These are phyloP conservation scores for Hemicrepidius hirtus DNA, from an alignment of 2,888 invertebrate genomes.

Conservation along the genomic window DNA sequence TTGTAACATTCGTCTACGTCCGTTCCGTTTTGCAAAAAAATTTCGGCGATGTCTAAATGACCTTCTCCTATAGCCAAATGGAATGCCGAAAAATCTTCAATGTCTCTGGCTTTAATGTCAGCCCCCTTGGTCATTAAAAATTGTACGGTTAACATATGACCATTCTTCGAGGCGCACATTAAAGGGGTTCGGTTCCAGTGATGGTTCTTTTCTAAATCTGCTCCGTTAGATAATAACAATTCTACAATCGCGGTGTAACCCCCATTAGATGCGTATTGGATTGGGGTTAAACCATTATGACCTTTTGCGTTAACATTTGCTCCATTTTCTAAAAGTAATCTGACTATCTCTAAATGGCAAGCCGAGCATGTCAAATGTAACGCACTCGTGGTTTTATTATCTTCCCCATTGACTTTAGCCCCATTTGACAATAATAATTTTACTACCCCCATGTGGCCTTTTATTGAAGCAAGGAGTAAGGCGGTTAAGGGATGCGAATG, in stretches of 20 bases:
- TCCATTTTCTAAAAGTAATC: background rate
- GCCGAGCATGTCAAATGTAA: background rate
- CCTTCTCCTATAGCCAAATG: background rate
- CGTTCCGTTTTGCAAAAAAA: background rate
- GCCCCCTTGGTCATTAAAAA: background rate
- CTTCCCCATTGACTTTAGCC: background rate
- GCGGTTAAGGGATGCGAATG: background rate
- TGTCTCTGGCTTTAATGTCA: background rate
- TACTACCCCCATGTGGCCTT: background rate
- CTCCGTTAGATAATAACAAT: slow-evolving; percentile 5
- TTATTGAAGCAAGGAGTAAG: background rate
- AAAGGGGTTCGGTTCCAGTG: background rate
- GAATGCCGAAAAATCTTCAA: background rate
- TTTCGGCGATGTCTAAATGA: background rate
- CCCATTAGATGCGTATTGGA: background rate
- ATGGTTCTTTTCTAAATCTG: background rate
- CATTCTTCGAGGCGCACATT: background rate
- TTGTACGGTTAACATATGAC: background rate
- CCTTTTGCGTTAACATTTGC: background rate
- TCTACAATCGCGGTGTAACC: background rate
- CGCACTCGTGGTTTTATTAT: background rate
- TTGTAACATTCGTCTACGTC: background rate
- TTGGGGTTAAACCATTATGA: background rate
- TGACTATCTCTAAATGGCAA: background rate
- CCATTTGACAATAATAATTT: background rate